Evolutionary conservation across 2,797 vertebrate genomes (phyloP).

Genomic region (Scarus forsteni): DNA sequence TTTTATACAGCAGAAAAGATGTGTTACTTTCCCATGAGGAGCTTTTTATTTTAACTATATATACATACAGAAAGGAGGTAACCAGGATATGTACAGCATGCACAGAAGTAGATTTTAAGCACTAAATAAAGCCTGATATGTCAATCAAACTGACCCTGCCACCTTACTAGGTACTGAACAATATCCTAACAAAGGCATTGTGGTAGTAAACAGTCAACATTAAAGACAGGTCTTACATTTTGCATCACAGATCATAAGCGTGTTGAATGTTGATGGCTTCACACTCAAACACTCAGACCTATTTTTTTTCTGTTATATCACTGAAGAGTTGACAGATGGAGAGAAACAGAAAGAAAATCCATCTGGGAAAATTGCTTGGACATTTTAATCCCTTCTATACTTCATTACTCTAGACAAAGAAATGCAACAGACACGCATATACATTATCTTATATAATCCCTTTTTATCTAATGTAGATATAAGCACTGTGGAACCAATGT

Average conservation of each 20-base stretch:
- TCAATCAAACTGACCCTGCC: constrained; percentile 49
- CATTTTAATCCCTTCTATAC: constrained; percentile 32
- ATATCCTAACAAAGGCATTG: constrained; percentile 55
- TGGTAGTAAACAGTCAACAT: constrained; percentile 46
- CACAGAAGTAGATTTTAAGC: neutral
- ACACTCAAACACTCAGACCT: constrained; percentile 1
- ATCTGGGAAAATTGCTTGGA: constrained; percentile 31
- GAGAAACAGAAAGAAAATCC: constrained; percentile 24
- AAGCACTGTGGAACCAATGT: neutral
- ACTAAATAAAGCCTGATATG: constrained; percentile 21
- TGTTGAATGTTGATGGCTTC: neutral
- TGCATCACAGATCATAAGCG: neutral
- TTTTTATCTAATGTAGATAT: constrained; percentile 14
- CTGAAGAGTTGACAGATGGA: constrained; percentile 45
- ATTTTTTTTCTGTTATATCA: constrained; percentile 30
- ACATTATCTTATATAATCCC: constrained; percentile 16
- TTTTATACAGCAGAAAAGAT: no score
- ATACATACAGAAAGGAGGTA: neutral
- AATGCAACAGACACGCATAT: neutral
- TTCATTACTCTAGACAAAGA: constrained; percentile 14
- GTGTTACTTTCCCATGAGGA: no score
- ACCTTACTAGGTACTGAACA: constrained; percentile 54
- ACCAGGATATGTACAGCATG: neutral
- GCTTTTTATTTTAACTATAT: no score
- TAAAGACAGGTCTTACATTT: constrained; percentile 2